Conservation (phyloP, 2,797 vertebrate species). For the Phaenicophaeus curvirostris region DNA sequence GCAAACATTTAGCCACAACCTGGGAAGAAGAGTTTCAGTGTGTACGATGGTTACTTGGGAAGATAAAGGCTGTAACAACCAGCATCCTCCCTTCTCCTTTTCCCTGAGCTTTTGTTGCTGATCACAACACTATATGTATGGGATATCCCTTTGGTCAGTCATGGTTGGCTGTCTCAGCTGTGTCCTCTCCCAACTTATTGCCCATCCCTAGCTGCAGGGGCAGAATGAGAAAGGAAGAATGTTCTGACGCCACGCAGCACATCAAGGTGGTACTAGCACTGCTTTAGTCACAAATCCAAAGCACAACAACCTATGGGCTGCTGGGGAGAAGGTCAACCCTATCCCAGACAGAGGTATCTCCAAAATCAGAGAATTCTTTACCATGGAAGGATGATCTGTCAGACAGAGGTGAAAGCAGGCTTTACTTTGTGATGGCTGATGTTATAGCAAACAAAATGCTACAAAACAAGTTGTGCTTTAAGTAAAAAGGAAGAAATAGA, state of each 20-base stretch:
- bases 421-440: neutral
- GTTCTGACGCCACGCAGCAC: neutral
- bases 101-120: neutral
- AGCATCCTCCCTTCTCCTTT: neutral
- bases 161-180: neutral
- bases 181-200: neutral
- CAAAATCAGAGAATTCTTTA: neutral
- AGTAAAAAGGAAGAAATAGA: neutral
- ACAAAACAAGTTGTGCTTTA: neutral
- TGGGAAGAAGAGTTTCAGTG: neutral
- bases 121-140: accelerated
- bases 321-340: neutral
- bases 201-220: neutral
- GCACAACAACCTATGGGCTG: neutral
- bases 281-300: neutral
- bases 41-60: neutral
- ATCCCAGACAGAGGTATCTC: neutral
- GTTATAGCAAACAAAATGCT: neutral
- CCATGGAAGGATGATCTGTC: neutral
- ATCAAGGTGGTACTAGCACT: neutral
- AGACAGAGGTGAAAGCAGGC: neutral
- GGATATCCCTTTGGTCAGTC: neutral
- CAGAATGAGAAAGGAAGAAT: neutral
- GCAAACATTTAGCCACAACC: neutral
- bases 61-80: neutral